phyloP scores from a whole-genome alignment of 2,888 invertebrate genomes.

The Andrena chrysosceles region DNA sequence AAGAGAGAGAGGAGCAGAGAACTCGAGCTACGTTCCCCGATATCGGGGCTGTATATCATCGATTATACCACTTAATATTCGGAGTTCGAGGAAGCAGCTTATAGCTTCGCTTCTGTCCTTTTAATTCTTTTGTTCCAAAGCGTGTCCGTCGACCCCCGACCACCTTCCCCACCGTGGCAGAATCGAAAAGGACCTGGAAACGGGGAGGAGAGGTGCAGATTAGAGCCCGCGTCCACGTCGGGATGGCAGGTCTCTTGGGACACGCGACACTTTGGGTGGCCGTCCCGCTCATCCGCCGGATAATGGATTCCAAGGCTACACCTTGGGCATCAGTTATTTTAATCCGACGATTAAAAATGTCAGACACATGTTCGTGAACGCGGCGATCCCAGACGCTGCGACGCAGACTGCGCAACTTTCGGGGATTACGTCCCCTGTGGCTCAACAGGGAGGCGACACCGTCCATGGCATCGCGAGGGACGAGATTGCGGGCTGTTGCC shows the following conservation, averaged over 20 bases:
- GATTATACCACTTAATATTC: constrained; percentile 60
- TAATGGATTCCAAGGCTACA: constrained; percentile 79
- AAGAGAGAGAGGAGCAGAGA: neutral
- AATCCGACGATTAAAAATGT: constrained; percentile 84
- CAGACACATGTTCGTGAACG: constrained; percentile 82
- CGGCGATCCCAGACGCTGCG: constrained; percentile 69
- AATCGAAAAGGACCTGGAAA: constrained; percentile 56
- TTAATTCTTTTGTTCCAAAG: constrained; percentile 45
- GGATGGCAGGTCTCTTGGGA: constrained; percentile 70
- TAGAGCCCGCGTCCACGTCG: constrained; percentile 53
- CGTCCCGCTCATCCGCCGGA: constrained; percentile 75
- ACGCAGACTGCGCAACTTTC: constrained; percentile 67
- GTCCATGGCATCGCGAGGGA: constrained; percentile 17
- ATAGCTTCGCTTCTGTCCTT: constrained; percentile 13
- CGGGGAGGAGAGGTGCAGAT: constrained; percentile 29
- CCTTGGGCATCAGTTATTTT: constrained; percentile 82
- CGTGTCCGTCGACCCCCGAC: constrained; percentile 1
- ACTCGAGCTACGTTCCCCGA: constrained; percentile 1
- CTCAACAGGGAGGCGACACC: constrained; percentile 47
- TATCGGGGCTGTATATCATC: constrained; percentile 44
- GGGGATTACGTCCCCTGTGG: constrained; percentile 76
- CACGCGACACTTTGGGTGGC: constrained; percentile 82
- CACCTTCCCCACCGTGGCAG: constrained; percentile 1
- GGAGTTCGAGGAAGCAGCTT: constrained; percentile 50
- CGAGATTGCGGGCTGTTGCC: constrained; percentile 50